A percentile compares a stretch with the other conserved stretches of the same genome.
phyloP scores from a whole-genome alignment of 2,888 invertebrate genomes.

The Psococerastis gibbosa region DNA sequence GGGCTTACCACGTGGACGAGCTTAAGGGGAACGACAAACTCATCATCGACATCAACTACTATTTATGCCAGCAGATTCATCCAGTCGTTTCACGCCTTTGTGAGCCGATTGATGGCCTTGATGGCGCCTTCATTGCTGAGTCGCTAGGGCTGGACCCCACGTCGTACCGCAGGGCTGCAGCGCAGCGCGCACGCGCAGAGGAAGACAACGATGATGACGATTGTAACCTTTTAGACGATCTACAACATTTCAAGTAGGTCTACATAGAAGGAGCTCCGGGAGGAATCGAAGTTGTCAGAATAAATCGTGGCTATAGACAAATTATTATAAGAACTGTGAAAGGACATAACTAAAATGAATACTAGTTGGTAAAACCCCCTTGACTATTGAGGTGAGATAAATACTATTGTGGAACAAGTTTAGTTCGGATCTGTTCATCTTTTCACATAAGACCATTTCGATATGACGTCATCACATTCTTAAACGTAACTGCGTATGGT shows the following conservation, averaged over 20 bases:
- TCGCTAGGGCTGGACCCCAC: slow-evolving; percentile 49
- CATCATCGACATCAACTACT: slow-evolving; percentile 74
- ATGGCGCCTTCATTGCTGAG: slow-evolving; percentile 74
- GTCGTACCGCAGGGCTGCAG: slow-evolving; percentile 23
- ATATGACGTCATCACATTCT: no score
- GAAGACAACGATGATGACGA: slow-evolving; percentile 10
- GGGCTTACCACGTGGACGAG: slow-evolving; percentile 90
- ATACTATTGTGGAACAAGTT: no score
- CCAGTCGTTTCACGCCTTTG: slow-evolving; percentile 90
- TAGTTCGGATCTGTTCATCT: no score
- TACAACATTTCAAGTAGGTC: neutral
- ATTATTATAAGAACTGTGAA: no score
- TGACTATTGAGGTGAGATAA: no score
- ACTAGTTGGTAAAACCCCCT: no score
- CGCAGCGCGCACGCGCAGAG: slow-evolving; percentile 20
- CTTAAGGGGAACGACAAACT: slow-evolving; percentile 45
- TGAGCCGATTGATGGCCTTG: slow-evolving; percentile 88
- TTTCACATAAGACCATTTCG: no score
- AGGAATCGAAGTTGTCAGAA: no score
- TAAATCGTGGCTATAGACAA: no score
- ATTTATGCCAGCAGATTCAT: slow-evolving; percentile 86
- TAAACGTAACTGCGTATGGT: no score
- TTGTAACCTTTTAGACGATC: slow-evolving; percentile 10
- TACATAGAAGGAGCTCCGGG: no score
- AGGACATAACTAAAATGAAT: no score